A percentile compares a stretch with the other conserved stretches of the same genome.
phyloP scores from a whole-genome alignment of 2,113 vertebrate genomes.

The Rhombomys opimus region DNA sequence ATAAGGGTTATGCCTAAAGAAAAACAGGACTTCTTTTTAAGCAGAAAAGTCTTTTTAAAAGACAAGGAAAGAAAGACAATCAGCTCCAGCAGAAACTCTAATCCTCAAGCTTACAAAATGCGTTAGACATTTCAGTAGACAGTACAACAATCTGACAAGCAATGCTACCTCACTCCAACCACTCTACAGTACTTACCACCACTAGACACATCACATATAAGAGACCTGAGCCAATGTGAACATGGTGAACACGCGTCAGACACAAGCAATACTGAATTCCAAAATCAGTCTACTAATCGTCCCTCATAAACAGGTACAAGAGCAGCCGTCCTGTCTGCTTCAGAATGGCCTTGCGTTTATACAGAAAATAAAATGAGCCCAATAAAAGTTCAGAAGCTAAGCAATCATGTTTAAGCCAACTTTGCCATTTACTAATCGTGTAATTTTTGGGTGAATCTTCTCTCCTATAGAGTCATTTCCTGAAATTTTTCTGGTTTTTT shows the following conservation, averaged over 20 bases:
- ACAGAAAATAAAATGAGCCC: not conserved
- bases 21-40: not conserved
- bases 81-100: not conserved
- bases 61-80: not conserved
- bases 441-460: not conserved
- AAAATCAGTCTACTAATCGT: not conserved
- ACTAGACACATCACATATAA: not conserved
- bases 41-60: not conserved
- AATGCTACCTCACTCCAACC: not conserved
- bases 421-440: not conserved
- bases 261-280: not conserved
- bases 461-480: not conserved
- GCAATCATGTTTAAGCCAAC: not conserved
- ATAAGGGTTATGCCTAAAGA: not conserved
- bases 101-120: not conserved
- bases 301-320: not conserved
- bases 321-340: not conserved
- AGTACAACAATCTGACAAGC: not conserved
- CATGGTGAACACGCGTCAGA: not conserved
- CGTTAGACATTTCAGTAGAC: not conserved
- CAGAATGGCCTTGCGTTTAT: not conserved
- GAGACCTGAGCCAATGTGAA: not conserved
- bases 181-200: not conserved
- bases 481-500: not conserved
- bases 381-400: not conserved